phyloP scores from a whole-genome alignment of 2,113 vertebrate species.

The Notarius lentiginosus region DNA sequence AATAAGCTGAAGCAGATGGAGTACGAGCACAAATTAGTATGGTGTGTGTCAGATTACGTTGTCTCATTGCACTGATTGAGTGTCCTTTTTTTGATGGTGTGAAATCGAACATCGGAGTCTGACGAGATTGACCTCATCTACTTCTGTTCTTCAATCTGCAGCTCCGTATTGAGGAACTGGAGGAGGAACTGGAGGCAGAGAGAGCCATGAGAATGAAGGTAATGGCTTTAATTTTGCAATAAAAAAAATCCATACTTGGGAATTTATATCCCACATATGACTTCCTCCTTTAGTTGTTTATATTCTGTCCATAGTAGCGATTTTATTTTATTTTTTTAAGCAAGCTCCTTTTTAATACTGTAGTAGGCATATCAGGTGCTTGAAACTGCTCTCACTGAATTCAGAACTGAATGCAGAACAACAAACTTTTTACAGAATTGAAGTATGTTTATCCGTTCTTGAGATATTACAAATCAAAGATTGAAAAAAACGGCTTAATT shows the following conservation, averaged over 20 bases:
- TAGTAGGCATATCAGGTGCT: too few relatives aligned
- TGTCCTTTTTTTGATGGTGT: background rate
- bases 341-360: background rate
- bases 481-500: too few relatives aligned
- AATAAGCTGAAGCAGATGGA: conserved; percentile 24
- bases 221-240: conserved; percentile 12
- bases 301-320: background rate
- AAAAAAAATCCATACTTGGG: background rate
- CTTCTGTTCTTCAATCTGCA: conserved; percentile 48
- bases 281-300: background rate
- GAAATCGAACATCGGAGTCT: background rate
- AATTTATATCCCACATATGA: background rate
- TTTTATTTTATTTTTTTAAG: background rate
- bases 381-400: too few relatives aligned
- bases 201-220: conserved; percentile 74
- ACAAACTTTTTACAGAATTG: too few relatives aligned
- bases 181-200: conserved; percentile 79
- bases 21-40: background rate
- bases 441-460: too few relatives aligned
- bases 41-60: background rate
- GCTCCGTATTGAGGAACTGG: conserved; percentile 78
- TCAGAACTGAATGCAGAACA: too few relatives aligned
- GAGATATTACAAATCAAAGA: too few relatives aligned
- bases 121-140: background rate
- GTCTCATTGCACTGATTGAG: background rate